These are phyloP conservation scores for Zosterops borbonicus DNA, from an alignment of 2,113 vertebrate species.

Conservation along the genomic window DNA sequence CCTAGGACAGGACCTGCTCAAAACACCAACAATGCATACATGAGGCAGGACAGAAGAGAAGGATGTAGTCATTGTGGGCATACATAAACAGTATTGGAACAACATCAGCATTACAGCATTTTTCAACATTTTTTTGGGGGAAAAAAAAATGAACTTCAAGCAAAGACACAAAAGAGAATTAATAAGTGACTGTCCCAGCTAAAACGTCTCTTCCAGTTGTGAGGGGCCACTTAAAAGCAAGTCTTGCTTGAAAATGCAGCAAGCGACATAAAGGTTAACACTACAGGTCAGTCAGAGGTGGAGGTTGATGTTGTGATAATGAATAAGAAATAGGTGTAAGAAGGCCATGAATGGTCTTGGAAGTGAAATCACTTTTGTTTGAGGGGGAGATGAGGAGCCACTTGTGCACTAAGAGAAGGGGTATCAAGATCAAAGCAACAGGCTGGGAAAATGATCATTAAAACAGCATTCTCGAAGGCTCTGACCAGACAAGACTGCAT, in stretches of 20 bases:
- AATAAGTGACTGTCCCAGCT: neutral
- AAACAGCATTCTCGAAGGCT: neutral
- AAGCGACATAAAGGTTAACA: neutral
- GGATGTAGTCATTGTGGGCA: neutral
- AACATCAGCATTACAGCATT: neutral
- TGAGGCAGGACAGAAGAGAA: neutral
- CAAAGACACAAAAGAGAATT: neutral
- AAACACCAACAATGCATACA: rapidly evolving
- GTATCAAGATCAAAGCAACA: slow-evolving; percentile 22
- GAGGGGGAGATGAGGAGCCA: neutral
- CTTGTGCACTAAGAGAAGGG: neutral
- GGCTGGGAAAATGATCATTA: slow-evolving; percentile 29
- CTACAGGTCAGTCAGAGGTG: neutral
- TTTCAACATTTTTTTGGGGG: neutral
- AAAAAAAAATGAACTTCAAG: neutral
- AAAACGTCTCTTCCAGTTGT: neutral
- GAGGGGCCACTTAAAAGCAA: neutral
- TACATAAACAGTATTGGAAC: neutral
- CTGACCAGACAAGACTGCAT: slow-evolving; percentile 14
- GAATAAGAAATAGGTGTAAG: neutral
- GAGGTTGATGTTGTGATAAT: neutral
- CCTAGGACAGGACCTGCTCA: neutral
- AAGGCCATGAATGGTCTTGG: neutral
- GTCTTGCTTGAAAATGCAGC: neutral
- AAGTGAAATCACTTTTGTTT: neutral